Percentiles rank a stretch among this genome's conserved stretches.
These are phyloP conservation scores for Lepidocolaptes lacrymiger DNA, from an alignment of 2,797 vertebrate genomes.

Conservation along the genomic window DNA sequence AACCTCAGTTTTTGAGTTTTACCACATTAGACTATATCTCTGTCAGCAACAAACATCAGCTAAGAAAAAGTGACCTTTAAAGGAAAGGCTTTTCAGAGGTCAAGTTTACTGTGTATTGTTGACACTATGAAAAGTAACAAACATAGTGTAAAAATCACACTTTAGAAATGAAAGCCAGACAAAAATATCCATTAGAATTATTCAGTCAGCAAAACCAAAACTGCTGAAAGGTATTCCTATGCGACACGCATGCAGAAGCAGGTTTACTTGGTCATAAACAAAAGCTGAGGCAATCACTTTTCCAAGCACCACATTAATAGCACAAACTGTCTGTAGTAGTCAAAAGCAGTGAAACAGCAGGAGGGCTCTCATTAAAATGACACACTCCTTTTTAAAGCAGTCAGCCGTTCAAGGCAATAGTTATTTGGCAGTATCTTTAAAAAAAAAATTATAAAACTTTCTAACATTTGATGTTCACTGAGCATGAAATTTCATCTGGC, in stretches of 20 bases:
- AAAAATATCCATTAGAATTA: neutral
- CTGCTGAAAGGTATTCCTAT: neutral
- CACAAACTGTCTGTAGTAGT: constrained; percentile 52
- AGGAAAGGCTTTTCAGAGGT: neutral
- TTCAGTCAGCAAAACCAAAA: constrained; percentile 4
- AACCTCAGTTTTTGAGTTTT: neutral
- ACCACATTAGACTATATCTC: neutral
- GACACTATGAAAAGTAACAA: neutral
- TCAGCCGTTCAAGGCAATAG: neutral
- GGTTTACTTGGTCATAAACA: constrained; percentile 1
- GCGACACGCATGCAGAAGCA: neutral
- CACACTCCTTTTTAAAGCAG: constrained; percentile 2
- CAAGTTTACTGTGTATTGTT: neutral
- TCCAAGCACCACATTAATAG: constrained; percentile 2
- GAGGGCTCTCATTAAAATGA: constrained; percentile 30
- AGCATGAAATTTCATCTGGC: neutral
- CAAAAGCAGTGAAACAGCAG: constrained; percentile 41
- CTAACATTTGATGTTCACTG: neutral
- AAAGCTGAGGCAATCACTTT: constrained; percentile 39
- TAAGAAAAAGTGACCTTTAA: neutral
- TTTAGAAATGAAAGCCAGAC: neutral
- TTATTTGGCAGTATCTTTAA: neutral
- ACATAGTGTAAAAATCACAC: neutral
- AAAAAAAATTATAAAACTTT: constrained; percentile 24
- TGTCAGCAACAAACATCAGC: neutral